Percentiles rank a stretch among this genome's conserved stretches.
Conservation (phyloP, 2,888 invertebrate species). For the Aporophyla nigra region DNA sequence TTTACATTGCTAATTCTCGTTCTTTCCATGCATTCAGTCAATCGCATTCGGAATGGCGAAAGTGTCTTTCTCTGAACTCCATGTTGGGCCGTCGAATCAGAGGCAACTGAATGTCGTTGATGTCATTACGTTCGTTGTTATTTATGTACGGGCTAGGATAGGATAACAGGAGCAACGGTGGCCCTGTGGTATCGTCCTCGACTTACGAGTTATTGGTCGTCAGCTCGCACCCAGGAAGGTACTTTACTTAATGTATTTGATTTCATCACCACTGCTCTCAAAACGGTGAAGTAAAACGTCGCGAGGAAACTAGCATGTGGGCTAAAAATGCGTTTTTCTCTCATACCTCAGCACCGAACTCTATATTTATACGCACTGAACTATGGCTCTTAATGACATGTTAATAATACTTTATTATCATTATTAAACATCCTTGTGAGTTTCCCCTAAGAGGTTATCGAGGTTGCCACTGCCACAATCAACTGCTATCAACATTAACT, state of each 20-base stretch:
- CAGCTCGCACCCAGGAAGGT: too few relatives aligned
- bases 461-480: conserved; percentile 14
- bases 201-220: too few relatives aligned
- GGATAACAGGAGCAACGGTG: too few relatives aligned
- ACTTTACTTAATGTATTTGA: too few relatives aligned
- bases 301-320: too few relatives aligned
- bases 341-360: neutral
- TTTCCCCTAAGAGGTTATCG: conserved; percentile 2
- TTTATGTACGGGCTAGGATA: conserved; percentile 7
- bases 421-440: conserved; percentile 15
- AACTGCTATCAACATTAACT: conserved; percentile 23
- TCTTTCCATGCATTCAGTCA: conserved; percentile 44
- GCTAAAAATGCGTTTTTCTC: too few relatives aligned
- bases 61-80: conserved; percentile 60
- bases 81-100: conserved; percentile 10
- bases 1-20: conserved; percentile 49
- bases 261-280: too few relatives aligned
- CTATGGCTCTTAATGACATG: too few relatives aligned
- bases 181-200: too few relatives aligned
- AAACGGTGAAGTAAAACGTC: too few relatives aligned
- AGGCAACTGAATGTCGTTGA: conserved; percentile 24
- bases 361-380: too few relatives aligned
- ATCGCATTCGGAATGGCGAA: conserved; percentile 56
- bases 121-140: conserved; percentile 23
- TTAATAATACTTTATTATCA: conserved; percentile 1